These are phyloP conservation scores for Oligia latruncula DNA, from an alignment of 2,888 invertebrate genomes.

Conservation along the genomic window DNA sequence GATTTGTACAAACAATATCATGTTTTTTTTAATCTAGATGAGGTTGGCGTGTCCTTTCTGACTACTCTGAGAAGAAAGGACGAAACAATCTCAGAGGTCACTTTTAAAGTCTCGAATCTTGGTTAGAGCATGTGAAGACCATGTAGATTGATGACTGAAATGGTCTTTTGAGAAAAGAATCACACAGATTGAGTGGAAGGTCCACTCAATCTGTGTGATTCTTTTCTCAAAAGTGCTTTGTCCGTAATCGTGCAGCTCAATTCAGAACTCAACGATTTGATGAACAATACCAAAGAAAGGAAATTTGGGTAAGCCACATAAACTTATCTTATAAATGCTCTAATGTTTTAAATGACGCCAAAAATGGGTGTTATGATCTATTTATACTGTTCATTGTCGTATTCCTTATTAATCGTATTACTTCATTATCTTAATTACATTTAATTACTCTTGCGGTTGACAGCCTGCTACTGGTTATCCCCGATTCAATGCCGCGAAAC, in stretches of 20 bases:
- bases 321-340: no score
- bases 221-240: no score
- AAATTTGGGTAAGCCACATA: not conserved
- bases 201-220: no score
- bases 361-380: not conserved
- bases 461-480: slow-evolving; percentile 41
- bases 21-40: not conserved
- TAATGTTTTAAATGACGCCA: not conserved
- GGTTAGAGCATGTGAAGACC: no score
- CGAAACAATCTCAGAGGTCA: no score
- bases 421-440: slow-evolving; percentile 32
- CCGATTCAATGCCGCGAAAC: slow-evolving; percentile 46
- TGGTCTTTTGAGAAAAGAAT: no score
- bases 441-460: slow-evolving; percentile 50
- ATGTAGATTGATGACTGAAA: no score
- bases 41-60: not conserved
- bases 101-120: no score
- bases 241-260: not conserved
- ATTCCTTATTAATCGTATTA: not conserved
- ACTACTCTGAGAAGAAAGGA: not conserved
- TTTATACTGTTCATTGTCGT: not conserved
- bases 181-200: no score
- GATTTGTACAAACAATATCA: no score
- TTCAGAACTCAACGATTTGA: not conserved
- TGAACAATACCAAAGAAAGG: not conserved